These are phyloP conservation scores for Iguana delicatissima DNA, from an alignment of 2,797 vertebrate species.

Conservation along the genomic window DNA sequence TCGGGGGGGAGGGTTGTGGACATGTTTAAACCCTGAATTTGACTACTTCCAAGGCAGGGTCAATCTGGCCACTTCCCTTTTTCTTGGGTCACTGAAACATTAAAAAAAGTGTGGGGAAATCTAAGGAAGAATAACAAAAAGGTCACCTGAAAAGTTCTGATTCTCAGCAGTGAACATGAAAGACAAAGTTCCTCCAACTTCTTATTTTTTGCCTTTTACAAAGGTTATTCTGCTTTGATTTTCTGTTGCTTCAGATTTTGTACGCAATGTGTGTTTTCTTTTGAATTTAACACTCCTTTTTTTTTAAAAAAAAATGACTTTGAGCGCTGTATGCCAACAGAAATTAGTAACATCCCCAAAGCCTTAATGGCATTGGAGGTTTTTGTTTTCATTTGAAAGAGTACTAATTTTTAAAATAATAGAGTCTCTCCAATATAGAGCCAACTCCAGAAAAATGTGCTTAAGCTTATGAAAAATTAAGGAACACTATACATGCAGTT, in stretches of 20 bases:
- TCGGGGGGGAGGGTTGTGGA: rapidly evolving
- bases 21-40: background rate
- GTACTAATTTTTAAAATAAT: background rate
- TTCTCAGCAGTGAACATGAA: background rate
- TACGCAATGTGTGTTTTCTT: background rate
- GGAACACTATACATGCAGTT: background rate
- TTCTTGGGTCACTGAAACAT: background rate
- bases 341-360: background rate
- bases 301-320: background rate
- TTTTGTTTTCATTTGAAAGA: slow-evolving; percentile 16
- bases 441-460: background rate
- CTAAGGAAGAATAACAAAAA: background rate
- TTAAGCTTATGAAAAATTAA: background rate
- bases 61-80: background rate
- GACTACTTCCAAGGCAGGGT: background rate
- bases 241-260: slow-evolving; percentile 10
- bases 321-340: background rate
- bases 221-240: background rate
- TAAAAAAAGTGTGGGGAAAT: background rate
- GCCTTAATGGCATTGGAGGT: background rate
- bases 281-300: background rate
- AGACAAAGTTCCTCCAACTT: background rate
- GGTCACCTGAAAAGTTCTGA: background rate
- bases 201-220: background rate
- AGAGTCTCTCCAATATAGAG: background rate